Conservation (phyloP, 2,113 vertebrate genomes). For the Dolichallabes microphthalmus region DNA sequence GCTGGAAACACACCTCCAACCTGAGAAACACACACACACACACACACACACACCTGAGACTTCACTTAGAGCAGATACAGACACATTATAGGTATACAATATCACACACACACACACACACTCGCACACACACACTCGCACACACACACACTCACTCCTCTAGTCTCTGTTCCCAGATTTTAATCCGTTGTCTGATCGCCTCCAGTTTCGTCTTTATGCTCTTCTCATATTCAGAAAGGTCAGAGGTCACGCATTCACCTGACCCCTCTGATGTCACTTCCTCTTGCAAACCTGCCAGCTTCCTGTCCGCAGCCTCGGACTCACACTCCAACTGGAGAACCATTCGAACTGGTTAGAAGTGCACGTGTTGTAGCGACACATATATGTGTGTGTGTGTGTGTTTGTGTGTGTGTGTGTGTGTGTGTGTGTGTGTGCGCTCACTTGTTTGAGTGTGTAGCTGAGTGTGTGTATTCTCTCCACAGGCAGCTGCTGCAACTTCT, state of each 20-base stretch:
- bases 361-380: neutral
- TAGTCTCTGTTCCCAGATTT: constrained; percentile 70
- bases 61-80: neutral
- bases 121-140: constrained; percentile 15
- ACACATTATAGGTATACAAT: constrained; percentile 45
- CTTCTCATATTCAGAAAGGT: constrained; percentile 28
- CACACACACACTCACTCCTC: constrained; percentile 67
- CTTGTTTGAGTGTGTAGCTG: constrained; percentile 74
- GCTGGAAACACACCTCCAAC: constrained; percentile 67
- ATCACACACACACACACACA: neutral
- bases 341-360: neutral
- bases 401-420: neutral
- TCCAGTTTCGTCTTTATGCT: constrained; percentile 69
- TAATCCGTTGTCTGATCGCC: constrained; percentile 69
- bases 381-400: neutral
- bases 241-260: constrained; percentile 35
- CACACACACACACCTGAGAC: constrained; percentile 53
- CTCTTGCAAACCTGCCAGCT: constrained; percentile 19
- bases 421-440: constrained; percentile 60
- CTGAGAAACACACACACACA: constrained; percentile 64
- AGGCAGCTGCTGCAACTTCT: constrained; percentile 70
- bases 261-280: constrained; percentile 52
- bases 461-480: constrained; percentile 76
- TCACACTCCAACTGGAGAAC: constrained; percentile 72
- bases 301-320: constrained; percentile 56